Base-by-base conservation (phyloP, 1,140 invertebrate genomes). In the Cydia pomonella region DNA sequence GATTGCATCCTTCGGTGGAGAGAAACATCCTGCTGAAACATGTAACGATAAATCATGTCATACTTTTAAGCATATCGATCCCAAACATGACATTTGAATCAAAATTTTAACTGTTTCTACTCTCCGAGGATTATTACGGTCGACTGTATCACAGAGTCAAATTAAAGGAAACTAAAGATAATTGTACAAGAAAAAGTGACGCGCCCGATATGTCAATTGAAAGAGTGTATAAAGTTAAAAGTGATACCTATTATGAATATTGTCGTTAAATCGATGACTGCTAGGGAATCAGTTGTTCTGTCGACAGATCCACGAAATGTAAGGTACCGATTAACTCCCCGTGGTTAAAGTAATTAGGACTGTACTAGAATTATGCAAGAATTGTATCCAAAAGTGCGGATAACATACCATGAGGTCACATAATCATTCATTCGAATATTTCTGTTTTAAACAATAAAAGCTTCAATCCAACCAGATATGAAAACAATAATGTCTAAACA, bases 141-240 rank as follows among this genome's bases (percentile, higher is more conserved):
- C 74, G 78, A 77, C 77, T 64, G 73, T 53, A 64, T 27, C 29
- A 59, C 74, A 80, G 74, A 82, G 76, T 76, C 80, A 82, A 85
- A 79, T 79, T 80, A 82, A 83, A 83, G 75, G 64, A 79, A 82
- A 82, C 79, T 87, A 87, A 87, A 86, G 73, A 80, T 88, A 88
- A 87, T 90, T 91, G 87, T 91, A 92, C 84, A 88, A 88, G 84
- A 88, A 83, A 83, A 80, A 50, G 82, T 80, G 85, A 90, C 82
- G 84, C 80, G 83, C 88, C 89, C 91, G 86, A 92, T 76, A 89
- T 88, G 89, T 92, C 90, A 92, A 92, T 91, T 92, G 86, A 88
- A 85, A 81, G 87, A 85, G 76, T 91, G 87, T 89, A 88, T 85
- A 91, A 82, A 84, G 76, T 80, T 66, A 38, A 83, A 82, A 80